Conservation (phyloP, 2,797 vertebrate species). For the Australoheros facetus region DNA sequence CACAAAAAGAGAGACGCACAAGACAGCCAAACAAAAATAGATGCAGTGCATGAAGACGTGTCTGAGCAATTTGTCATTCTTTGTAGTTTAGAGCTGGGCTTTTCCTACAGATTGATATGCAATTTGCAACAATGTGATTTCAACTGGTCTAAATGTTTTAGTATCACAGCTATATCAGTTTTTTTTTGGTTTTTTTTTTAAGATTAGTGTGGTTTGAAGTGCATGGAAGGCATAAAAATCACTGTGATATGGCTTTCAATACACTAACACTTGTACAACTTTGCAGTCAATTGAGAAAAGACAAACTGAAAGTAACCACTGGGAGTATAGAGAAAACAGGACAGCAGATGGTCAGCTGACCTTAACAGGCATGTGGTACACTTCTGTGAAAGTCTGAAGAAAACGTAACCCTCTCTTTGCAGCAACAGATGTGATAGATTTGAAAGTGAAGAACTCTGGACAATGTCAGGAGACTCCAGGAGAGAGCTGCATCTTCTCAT, state of each 20-base stretch:
- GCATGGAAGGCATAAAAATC: not conserved
- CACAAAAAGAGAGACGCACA: conserved; percentile 42
- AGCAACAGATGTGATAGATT: not conserved
- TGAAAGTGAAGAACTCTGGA: not conserved
- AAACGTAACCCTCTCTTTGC: not conserved
- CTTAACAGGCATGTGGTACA: conserved; percentile 60
- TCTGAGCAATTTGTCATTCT: conserved; percentile 47
- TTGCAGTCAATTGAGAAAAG: not conserved
- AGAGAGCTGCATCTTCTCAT: not conserved
- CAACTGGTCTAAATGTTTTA: not conserved
- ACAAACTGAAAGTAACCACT: not conserved
- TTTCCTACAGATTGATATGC: not conserved
- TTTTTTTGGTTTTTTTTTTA: too few species aligned
- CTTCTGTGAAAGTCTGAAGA: conserved; percentile 35
- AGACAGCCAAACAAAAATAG: conserved; percentile 56
- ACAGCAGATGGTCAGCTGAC: conserved; percentile 50
- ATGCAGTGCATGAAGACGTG: not conserved
- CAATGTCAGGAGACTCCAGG: not conserved
- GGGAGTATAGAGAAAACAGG: not conserved
- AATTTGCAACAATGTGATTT: not conserved
- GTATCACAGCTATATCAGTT: not conserved
- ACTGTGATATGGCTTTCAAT: not conserved
- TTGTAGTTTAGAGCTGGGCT: not conserved
- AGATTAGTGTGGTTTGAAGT: not conserved
- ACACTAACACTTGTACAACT: not conserved